A percentile compares a stretch with the other conserved stretches of the same genome.
Conservation (phyloP, 2,888 invertebrate genomes). For the Lydus trimaculatus region DNA sequence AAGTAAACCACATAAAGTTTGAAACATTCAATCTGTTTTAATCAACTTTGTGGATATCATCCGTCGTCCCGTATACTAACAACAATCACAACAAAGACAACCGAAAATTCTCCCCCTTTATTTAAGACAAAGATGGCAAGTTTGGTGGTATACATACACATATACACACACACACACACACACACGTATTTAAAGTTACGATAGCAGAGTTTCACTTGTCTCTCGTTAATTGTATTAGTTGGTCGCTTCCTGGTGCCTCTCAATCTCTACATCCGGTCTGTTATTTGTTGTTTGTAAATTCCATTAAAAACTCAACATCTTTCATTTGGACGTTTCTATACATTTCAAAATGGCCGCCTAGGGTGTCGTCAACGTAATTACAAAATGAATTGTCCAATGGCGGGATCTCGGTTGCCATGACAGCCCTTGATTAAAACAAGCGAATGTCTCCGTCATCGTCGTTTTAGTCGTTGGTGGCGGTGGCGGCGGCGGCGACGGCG, state of each 20-base stretch:
- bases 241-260: conserved; percentile 56
- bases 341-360: conserved; percentile 63
- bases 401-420: conserved; percentile 63
- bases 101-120: not conserved
- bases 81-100: not conserved
- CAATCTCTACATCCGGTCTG: conserved; percentile 46
- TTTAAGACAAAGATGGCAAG: too few relatives aligned
- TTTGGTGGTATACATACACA: too few relatives aligned
- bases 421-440: conserved; percentile 63
- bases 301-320: conserved; percentile 45
- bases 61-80: conserved; percentile 32
- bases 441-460: conserved; percentile 57
- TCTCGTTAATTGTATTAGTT: conserved; percentile 64
- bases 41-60: conserved; percentile 59
- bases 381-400: conserved; percentile 64
- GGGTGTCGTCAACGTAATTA: conserved; percentile 65
- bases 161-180: conserved; percentile 15
- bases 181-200: conserved; percentile 56
- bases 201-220: conserved; percentile 64
- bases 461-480: not conserved
- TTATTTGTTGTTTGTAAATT: conserved; percentile 41
- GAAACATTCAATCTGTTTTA: conserved; percentile 63
- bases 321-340: conserved; percentile 56
- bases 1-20: conserved; percentile 58
- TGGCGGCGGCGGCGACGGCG: not conserved